Evolutionary conservation across 1,140 invertebrate species (phyloP), one percentile per base, ranked within the genome.

Genomic region (Drosophila rufa): DNA sequence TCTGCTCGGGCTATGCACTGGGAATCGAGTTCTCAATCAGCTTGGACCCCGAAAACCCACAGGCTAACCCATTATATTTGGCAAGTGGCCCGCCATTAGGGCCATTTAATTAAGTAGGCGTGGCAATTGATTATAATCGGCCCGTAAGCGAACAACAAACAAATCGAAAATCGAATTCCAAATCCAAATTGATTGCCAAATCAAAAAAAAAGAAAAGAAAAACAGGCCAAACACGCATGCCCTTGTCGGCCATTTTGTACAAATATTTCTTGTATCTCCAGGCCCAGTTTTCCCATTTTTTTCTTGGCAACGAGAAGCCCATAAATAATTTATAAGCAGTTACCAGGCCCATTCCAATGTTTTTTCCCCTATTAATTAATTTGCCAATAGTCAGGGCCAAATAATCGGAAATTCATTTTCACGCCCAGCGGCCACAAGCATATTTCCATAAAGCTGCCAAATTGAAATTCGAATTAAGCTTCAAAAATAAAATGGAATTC

Each of bases 121-220:
- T 86, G 83, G 65, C 81, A 59, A 57, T 59, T 69, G 83, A 73
- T 83, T 82, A 83, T 83, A 86, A 86, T 87, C 83, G 76, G 48
- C 43, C 38, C 42, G 19, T 27, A 75, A 65, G 19, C 73, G 42
- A 46, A 68, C 57, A 69, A 68, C 74, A 86, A 75, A 75, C 76
- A 69, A 82, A 69, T 77, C 60, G 51, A 77, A 80, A 79, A 76
- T 70, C 68, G 50, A 79, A 82, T 73, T 75, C 66, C 71, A 86
- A 87, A 79, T 82, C 75, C 79, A 87, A 86, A 87, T 86, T 87
- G 83, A 86, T 89, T 87, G 84, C 68, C 71, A 75, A 89, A 77
- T 53, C 67, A 48, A 42, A 50, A 22, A 59, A 19, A 27, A 64
- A 25, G 43, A 38, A 43, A 40, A 43, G 38, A 30, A 61, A 15